A percentile compares a stretch with the other conserved stretches of the same genome.
phyloP scores from a whole-genome alignment of 2,888 invertebrate species.

The Pyrocoelia pectoralis region DNA sequence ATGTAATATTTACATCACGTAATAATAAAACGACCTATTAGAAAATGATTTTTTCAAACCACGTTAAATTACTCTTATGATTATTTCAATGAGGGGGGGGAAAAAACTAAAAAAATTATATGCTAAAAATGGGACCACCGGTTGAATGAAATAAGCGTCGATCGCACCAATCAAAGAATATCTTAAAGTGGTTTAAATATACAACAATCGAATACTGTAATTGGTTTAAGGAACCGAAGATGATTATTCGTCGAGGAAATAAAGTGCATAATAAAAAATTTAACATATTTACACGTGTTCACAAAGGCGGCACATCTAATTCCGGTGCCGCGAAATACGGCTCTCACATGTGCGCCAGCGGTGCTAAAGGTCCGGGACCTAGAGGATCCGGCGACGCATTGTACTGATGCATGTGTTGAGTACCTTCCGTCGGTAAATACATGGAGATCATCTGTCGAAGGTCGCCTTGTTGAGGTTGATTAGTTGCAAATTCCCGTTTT shows the following conservation, averaged over 20 bases:
- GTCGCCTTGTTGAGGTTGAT: slow-evolving; percentile 72
- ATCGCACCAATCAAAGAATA: slow-evolving; percentile 25
- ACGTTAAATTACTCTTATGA: background rate
- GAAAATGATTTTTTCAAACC: slow-evolving; percentile 16
- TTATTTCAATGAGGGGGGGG: background rate
- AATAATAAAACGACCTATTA: slow-evolving; percentile 22
- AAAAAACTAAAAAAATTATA: background rate
- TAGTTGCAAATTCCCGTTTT: slow-evolving; percentile 75
- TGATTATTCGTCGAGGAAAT: slow-evolving; percentile 31
- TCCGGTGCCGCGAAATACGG: slow-evolving; percentile 60
- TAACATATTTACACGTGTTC: slow-evolving; percentile 50
- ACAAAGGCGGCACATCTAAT: slow-evolving; percentile 57
- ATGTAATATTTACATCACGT: slow-evolving; percentile 31
- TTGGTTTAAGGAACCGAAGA: slow-evolving; percentile 53
- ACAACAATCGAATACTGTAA: slow-evolving; percentile 52
- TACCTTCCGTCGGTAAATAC: slow-evolving; percentile 75
- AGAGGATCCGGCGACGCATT: slow-evolving; percentile 72
- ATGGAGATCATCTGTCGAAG: slow-evolving; percentile 78
- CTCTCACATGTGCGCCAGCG: slow-evolving; percentile 73
- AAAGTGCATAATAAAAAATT: slow-evolving; percentile 38
- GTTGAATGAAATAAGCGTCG: background rate
- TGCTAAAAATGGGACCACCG: slow-evolving; percentile 20
- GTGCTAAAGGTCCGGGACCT: slow-evolving; percentile 67
- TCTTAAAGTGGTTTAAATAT: slow-evolving; percentile 34
- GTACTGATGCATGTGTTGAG: slow-evolving; percentile 72